Percentiles rank a stretch among this genome's conserved stretches.
Evolutionary conservation across 2,888 invertebrate genomes (phyloP).

Genomic region (Nymphalis urticae): DNA sequence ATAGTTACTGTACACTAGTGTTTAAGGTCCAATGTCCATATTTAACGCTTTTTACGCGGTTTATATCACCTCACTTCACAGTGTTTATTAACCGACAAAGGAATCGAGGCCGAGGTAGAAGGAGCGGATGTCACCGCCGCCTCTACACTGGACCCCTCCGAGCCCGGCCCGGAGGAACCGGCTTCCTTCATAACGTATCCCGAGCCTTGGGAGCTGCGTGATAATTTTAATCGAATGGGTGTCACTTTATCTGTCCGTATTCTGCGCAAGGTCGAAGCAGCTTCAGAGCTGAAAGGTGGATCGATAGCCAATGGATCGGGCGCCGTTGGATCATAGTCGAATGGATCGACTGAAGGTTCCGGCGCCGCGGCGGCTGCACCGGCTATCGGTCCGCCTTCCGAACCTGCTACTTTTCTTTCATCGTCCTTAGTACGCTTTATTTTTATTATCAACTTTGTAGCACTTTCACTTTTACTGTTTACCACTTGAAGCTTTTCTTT

Average conservation of each 20-base stretch:
- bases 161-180: constrained; percentile 48
- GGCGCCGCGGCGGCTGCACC: constrained; percentile 56
- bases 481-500: constrained; percentile 78
- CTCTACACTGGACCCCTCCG: constrained; percentile 47
- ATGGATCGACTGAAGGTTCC: constrained; percentile 66
- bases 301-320: constrained; percentile 74
- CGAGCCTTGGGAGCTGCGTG: constrained; percentile 90
- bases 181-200: constrained; percentile 83
- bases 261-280: constrained; percentile 75
- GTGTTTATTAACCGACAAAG: constrained; percentile 87
- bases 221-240: constrained; percentile 91
- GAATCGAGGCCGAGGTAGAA: constrained; percentile 39
- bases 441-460: constrained; percentile 89
- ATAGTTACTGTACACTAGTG: constrained; percentile 45
- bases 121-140: constrained; percentile 47
- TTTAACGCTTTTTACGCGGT: constrained; percentile 48
- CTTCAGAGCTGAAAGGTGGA: constrained; percentile 66
- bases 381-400: constrained; percentile 47
- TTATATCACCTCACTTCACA: constrained; percentile 94
- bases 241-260: constrained; percentile 86
- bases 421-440: constrained; percentile 82
- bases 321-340: constrained; percentile 73
- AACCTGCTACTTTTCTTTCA: constrained; percentile 54
- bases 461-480: constrained; percentile 79
- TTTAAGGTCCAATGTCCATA: constrained; percentile 26